Evolutionary conservation across 2,113 vertebrate species (phyloP).

Genomic region (Gallinago jamesoni): DNA sequence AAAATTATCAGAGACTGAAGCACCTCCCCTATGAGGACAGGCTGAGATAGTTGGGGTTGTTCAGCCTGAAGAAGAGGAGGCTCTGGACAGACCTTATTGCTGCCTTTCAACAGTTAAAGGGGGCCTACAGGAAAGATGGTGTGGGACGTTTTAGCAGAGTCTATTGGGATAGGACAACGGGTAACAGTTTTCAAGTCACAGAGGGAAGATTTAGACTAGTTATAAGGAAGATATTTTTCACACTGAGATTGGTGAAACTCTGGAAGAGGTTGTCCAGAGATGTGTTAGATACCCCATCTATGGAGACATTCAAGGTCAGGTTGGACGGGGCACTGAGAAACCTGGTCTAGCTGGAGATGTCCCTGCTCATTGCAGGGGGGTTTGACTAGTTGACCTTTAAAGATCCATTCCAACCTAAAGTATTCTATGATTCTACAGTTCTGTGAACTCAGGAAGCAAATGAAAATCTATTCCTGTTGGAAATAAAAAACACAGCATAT

Average conservation of each 20-base stretch:
- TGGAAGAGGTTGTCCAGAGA: not conserved
- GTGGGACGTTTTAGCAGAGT: not conserved
- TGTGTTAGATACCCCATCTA: not conserved
- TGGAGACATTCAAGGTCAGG: not conserved
- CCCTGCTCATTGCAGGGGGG: not conserved
- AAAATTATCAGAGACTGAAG: not conserved
- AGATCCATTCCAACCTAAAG: not conserved
- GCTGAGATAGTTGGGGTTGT: not conserved
- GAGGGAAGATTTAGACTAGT: not conserved
- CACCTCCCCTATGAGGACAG: not conserved
- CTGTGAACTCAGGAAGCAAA: not conserved
- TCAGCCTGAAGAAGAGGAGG: not conserved
- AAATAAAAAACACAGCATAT: not conserved
- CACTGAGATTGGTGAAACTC: not conserved
- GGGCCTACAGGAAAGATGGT: not conserved
- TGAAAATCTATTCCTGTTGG: not conserved
- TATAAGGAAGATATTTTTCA: not conserved
- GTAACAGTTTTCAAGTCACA: not conserved
- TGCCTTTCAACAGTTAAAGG: not conserved
- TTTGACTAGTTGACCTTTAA: not conserved
- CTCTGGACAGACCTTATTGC: not conserved
- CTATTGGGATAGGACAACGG: not conserved
- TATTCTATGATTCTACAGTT: not conserved
- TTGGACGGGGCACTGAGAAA: not conserved
- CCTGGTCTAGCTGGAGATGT: not conserved